Evolutionary conservation across 2,888 invertebrate genomes (phyloP).

Genomic region (Hirtodrosophila cameraria): DNA sequence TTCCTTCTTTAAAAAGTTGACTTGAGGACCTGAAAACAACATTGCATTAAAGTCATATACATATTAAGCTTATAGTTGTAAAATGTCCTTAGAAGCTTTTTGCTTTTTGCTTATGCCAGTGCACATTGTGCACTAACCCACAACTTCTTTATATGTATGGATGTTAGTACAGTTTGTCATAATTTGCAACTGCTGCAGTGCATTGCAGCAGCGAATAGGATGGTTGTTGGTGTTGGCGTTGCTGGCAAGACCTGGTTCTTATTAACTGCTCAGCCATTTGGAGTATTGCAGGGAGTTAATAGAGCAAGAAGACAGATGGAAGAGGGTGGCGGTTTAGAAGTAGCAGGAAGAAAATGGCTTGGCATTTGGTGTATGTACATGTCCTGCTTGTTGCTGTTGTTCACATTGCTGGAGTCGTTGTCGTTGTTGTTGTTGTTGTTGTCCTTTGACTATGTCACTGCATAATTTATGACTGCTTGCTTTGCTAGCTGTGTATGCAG

Average conservation of each 20-base stretch:
- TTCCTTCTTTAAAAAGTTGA: no score
- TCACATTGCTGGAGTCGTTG: conserved; percentile 14
- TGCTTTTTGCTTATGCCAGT: conserved; percentile 7
- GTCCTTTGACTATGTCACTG: conserved; percentile 76
- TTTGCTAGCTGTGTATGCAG: conserved; percentile 50
- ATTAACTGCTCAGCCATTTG: conserved; percentile 71
- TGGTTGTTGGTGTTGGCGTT: conserved; percentile 7
- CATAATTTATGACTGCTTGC: conserved; percentile 77
- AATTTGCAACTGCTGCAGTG: conserved; percentile 72
- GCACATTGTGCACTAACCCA: conserved; percentile 13
- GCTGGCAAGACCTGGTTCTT: conserved; percentile 58
- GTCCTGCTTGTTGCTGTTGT: conserved; percentile 35
- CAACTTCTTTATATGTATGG: conserved; percentile 32
- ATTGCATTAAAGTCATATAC: conserved; percentile 1
- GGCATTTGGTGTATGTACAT: conserved; percentile 55
- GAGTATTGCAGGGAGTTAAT: conserved; percentile 51
- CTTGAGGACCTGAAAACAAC: not conserved
- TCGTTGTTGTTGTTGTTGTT: conserved; percentile 42
- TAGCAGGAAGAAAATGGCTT: conserved; percentile 46
- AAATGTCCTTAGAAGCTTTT: not conserved
- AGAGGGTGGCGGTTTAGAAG: not conserved
- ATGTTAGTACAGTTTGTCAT: conserved; percentile 67
- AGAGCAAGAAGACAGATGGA: conserved; percentile 15
- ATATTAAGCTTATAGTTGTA: not conserved
- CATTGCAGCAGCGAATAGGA: conserved; percentile 37